A percentile compares a stretch with the other conserved stretches of the same genome.
These are phyloP conservation scores for Lithobius niger DNA, from an alignment of 1,140 invertebrate species.

Conservation along the genomic window DNA sequence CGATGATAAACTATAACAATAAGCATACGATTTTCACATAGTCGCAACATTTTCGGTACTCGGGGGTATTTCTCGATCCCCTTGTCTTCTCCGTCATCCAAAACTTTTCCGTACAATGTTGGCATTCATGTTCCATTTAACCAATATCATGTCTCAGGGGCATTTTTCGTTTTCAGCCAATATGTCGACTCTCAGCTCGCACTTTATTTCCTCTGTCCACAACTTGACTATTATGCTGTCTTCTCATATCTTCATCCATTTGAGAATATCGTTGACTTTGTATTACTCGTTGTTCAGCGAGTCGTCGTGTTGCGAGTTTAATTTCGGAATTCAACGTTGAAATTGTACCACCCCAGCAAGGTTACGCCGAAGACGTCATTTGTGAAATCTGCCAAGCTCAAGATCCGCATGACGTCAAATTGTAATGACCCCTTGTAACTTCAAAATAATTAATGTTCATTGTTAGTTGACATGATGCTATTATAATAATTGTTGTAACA, in stretches of 20 bases:
- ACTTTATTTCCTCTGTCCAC: background rate
- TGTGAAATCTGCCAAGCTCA: no score
- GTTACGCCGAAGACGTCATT: no score
- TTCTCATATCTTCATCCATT: background rate
- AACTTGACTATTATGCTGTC: background rate
- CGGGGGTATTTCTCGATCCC: background rate
- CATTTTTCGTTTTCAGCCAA: background rate
- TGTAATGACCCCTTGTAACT: no score
- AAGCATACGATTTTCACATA: background rate
- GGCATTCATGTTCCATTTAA: slow-evolving; percentile 2
- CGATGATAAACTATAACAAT: background rate
- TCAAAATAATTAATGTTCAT: no score
- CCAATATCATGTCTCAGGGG: background rate
- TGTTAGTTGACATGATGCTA: no score
- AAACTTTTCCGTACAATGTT: background rate
- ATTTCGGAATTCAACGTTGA: no score
- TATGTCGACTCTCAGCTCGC: background rate
- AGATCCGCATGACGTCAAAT: no score
- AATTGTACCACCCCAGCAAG: no score
- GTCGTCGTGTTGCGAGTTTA: no score
- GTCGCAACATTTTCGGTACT: background rate
- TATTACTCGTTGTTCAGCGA: no score
- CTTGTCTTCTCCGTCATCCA: background rate
- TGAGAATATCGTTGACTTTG: background rate
- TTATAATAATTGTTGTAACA: no score